Base-by-base conservation (phyloP, 1,140 invertebrate genomes). In the Pantala flavescens region DNA sequence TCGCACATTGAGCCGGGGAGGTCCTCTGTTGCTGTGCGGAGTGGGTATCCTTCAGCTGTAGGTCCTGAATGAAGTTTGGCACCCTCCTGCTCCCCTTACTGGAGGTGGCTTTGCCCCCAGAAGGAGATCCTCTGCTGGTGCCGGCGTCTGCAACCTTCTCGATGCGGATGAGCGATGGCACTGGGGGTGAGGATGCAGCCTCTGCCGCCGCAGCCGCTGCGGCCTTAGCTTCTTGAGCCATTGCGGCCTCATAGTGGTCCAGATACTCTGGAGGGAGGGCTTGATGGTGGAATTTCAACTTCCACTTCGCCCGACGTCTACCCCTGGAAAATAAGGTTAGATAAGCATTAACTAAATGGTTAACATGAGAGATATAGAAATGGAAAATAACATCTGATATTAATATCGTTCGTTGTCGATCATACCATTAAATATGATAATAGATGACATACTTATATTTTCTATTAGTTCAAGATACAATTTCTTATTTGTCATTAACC, bases 221-320 rank as follows among this genome's bases (percentile, higher is more conserved):
- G 23, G 81, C 82, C 0, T 82, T 43, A 10, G 82, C 82, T 74
- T 84, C 82, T 71, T 84, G 87, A 55, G 87, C 86, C n/a, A 90
- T 81, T 0, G 88, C 87, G 16, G 90, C 89, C 80, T 91, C 90
- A 82, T 91, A 93, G 78, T 92, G 91, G 78, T 91, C 90, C 43
- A 92, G 83, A 77, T 93, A 93, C 78, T 92, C 91, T 0, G 90
- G 88, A 0, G 91, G 91, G 63, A 93, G 80, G 0, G 91, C 91
- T 80, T 93, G 91, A 78, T 93, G 91, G 78, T 93, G 91, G 78
- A 93, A 93, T 78, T 92, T 91, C 11, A 93, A 82, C 79, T 93
- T 93, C 85, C 91, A 90, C 76, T 90, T 82, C 63, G 88, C 87
- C 81, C 88, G 89, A 79, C 88, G 86, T 23, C 88, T 83, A 70